phyloP scores from a whole-genome alignment of 2,888 invertebrate species.

The Penaeus monodon region DNA sequence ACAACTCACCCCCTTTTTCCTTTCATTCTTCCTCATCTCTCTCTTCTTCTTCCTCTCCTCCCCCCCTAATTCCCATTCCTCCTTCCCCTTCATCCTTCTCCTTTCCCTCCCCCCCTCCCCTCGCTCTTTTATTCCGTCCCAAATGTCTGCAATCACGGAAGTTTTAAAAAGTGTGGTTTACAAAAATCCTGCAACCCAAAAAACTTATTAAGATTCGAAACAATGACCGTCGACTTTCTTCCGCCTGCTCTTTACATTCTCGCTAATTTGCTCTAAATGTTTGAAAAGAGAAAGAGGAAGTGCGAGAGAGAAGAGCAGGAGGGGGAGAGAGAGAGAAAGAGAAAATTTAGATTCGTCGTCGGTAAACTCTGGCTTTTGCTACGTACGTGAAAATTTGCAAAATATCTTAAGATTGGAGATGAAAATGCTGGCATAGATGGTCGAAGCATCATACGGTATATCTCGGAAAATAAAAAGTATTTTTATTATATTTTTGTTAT shows the following conservation, averaged over 20 bases:
- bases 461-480: neutral
- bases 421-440: no score
- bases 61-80: no score
- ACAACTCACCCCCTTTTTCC: no score
- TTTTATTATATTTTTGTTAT: neutral
- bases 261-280: neutral
- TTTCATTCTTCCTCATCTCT: no score
- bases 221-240: neutral
- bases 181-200: neutral
- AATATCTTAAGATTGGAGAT: no score
- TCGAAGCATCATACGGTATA: neutral
- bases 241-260: neutral
- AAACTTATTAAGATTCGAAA: no score
- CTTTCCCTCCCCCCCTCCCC: no score
- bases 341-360: neutral
- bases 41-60: no score
- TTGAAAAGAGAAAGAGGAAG: neutral
- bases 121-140: no score
- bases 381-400: neutral
- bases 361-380: neutral
- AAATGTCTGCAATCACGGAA: no score
- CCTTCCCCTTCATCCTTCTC: no score
- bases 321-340: neutral
- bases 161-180: neutral
- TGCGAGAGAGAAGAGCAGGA: neutral